phyloP scores from a whole-genome alignment of 1,140 invertebrate genomes.

The Platorchestia sp. region DNA sequence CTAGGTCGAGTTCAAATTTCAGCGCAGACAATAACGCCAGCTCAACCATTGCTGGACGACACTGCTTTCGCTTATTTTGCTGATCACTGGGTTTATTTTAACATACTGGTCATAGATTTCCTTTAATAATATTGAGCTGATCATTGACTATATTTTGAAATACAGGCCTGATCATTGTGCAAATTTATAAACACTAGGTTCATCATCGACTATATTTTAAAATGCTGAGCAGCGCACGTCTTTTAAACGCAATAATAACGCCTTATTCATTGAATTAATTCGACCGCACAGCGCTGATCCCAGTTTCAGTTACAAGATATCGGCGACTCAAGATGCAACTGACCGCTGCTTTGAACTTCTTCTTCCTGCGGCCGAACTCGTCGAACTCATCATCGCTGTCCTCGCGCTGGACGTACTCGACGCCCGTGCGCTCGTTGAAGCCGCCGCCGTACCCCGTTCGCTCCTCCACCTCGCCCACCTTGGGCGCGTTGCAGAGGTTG shows the following conservation, averaged over 20 bases:
- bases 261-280: neutral
- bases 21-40: neutral
- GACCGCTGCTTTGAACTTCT: conserved; percentile 74
- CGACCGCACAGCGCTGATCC: neutral
- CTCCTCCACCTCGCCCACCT: conserved; percentile 91
- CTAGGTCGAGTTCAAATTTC: neutral
- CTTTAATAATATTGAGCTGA: neutral
- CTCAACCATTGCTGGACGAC: too few species aligned
- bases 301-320: neutral
- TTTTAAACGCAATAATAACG: neutral
- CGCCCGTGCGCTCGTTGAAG: conserved; percentile 93
- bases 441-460: conserved; percentile 74
- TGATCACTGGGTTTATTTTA: neutral
- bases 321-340: neutral
- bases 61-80: too few species aligned
- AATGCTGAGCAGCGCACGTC: too few species aligned
- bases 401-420: conserved; percentile 91
- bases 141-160: neutral
- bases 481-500: conserved; percentile 99
- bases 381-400: conserved; percentile 93
- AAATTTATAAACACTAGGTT: neutral
- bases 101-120: neutral
- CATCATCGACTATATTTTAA: neutral
- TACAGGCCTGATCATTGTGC: too few species aligned
- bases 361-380: conserved; percentile 93